Conservation (phyloP, 2,888 invertebrate species). For the Zygogramma bicolorata region DNA sequence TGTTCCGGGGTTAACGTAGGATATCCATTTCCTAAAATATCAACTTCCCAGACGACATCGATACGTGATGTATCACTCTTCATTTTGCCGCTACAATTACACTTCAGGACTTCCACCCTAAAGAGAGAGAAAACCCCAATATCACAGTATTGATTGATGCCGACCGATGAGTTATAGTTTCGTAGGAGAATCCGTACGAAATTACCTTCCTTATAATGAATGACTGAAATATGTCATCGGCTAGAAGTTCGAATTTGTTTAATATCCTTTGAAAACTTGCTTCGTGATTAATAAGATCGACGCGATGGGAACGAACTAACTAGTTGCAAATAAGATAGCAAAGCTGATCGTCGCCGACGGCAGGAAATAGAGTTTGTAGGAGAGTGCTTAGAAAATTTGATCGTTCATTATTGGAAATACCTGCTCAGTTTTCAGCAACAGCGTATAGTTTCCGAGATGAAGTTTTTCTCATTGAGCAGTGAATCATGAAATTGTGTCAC, state of each 20-base stretch:
- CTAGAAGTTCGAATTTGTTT: background rate
- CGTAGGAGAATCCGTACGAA: background rate
- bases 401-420: background rate
- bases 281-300: background rate
- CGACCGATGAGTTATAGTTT: background rate
- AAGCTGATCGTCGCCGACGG: background rate
- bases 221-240: background rate
- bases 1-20: background rate
- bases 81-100: background rate
- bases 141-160: background rate
- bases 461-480: no score
- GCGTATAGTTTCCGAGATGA: no score
- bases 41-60: background rate
- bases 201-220: background rate
- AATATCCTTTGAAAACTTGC: background rate
- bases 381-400: background rate
- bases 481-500: no score
- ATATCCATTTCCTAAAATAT: background rate
- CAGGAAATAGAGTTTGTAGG: background rate
- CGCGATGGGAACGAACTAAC: background rate
- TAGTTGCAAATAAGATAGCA: background rate
- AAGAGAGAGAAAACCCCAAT: background rate
- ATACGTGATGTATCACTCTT: background rate
- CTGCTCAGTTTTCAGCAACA: no score
- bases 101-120: background rate